These are phyloP conservation scores for Platycercus adscitus DNA, from an alignment of 2,113 vertebrate species.

Conservation along the genomic window DNA sequence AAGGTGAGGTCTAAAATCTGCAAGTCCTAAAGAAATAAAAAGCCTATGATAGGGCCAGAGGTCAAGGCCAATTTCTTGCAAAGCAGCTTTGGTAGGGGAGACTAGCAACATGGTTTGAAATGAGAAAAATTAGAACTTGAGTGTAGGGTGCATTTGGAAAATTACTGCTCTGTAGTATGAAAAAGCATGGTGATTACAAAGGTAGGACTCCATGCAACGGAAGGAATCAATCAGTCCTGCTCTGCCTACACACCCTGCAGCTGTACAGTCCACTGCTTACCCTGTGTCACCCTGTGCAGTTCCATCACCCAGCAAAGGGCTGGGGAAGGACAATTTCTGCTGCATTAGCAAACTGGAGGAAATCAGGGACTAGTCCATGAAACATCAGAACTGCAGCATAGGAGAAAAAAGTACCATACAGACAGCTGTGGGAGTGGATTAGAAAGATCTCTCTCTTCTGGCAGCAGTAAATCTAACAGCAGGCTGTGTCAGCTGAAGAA, in stretches of 20 bases:
- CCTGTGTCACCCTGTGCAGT: rapidly evolving
- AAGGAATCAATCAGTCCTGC: background rate
- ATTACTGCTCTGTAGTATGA: background rate
- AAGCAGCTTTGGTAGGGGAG: background rate
- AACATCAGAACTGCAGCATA: rapidly evolving
- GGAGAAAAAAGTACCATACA: background rate
- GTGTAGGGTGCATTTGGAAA: background rate
- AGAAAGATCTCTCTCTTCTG: background rate
- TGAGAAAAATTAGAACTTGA: background rate
- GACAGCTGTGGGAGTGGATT: rapidly evolving
- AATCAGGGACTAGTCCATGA: rapidly evolving
- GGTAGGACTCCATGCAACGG: background rate
- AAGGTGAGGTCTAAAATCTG: background rate
- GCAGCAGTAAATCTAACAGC: background rate
- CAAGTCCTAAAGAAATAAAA: background rate
- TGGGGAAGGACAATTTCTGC: background rate
- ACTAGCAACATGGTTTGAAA: background rate
- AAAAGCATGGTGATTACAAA: background rate
- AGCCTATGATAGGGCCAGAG: background rate
- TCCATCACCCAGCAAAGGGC: background rate
- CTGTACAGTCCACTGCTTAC: rapidly evolving
- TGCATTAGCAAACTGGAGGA: background rate
- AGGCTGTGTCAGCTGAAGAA: background rate
- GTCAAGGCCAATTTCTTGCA: background rate
- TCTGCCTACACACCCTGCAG: background rate